Percentiles rank a stretch among this genome's conserved stretches.
These are phyloP conservation scores for Neopipo cinnamomea DNA, from an alignment of 2,113 vertebrate species.

Conservation along the genomic window DNA sequence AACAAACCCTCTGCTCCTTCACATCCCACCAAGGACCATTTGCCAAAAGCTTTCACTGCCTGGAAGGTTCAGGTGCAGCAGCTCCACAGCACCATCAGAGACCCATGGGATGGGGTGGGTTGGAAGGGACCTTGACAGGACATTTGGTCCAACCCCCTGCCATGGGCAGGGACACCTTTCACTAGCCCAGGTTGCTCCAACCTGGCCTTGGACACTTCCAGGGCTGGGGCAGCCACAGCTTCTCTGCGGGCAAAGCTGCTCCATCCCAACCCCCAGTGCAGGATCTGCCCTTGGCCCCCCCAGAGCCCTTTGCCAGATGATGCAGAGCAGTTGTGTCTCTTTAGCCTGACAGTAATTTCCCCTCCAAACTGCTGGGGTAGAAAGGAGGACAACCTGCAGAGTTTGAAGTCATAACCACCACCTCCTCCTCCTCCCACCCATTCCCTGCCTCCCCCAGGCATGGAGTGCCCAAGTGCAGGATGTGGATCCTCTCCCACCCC, in stretches of 20 bases:
- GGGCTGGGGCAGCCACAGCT: background rate
- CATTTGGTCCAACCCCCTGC: background rate
- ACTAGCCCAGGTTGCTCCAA: background rate
- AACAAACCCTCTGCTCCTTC: background rate
- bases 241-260: background rate
- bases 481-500: too few relatives aligned
- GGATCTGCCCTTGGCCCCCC: too few relatives aligned
- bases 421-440: too few relatives aligned
- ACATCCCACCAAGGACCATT: fast-evolving
- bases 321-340: too few relatives aligned
- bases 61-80: background rate
- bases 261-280: too few relatives aligned
- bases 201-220: background rate
- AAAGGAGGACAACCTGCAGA: too few relatives aligned
- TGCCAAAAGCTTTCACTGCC: background rate
- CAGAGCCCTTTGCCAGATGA: too few relatives aligned
- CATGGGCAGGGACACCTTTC: background rate
- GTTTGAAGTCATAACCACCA: too few relatives aligned
- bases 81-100: background rate
- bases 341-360: too few relatives aligned
- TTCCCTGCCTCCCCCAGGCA: too few relatives aligned
- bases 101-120: fast-evolving
- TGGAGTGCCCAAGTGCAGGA: too few relatives aligned
- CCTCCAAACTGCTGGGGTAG: too few relatives aligned
- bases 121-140: fast-evolving